Conservation (phyloP, 1,140 invertebrate genomes). For the Paraescarpia echinospica region DNA sequence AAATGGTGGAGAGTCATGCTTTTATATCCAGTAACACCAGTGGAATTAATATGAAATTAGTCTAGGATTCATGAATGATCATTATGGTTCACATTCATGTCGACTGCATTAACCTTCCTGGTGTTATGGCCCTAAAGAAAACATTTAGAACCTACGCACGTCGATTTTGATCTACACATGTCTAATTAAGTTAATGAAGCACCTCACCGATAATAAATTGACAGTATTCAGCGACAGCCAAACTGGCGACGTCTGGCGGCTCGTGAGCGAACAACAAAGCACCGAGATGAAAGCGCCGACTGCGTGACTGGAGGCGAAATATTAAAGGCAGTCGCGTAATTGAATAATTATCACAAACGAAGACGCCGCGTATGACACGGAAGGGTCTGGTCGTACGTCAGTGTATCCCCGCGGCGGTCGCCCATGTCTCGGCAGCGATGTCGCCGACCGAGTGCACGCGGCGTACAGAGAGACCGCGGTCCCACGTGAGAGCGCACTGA, state of each 20-base stretch:
- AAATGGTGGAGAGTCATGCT: neutral
- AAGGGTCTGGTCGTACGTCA: no score
- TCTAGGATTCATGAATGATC: neutral
- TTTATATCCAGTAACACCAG: neutral
- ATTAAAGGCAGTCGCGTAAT: neutral
- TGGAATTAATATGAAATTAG: neutral
- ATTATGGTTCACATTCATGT: neutral
- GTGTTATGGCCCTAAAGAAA: no score
- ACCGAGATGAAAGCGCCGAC: neutral
- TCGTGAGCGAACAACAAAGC: neutral
- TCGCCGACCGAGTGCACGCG: neutral
- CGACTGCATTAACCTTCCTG: neutral
- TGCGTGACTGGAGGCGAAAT: neutral
- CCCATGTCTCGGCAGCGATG: neutral
- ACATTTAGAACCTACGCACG: no score
- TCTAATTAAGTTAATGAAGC: no score
- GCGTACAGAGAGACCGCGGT: neutral
- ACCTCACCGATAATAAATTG: neutral
- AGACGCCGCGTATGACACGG: neutral
- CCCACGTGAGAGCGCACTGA: neutral
- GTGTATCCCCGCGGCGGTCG: neutral
- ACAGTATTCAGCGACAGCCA: neutral
- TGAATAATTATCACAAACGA: neutral
- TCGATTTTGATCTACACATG: no score
- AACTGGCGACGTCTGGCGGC: neutral